phyloP scores from a whole-genome alignment of 1,140 invertebrate genomes.

The Drosophila persimilis region DNA sequence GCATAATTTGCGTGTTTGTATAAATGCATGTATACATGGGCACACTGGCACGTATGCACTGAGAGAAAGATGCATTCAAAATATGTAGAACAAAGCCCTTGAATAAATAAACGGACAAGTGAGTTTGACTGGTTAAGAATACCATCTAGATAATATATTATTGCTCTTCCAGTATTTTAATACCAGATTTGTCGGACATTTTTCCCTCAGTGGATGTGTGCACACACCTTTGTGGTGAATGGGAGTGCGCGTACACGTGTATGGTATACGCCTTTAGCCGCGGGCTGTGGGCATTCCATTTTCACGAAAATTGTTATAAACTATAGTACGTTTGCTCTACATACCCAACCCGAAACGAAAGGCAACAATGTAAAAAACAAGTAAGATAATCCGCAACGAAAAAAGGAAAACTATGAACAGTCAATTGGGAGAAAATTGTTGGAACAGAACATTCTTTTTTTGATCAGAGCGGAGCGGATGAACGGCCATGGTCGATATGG shows the following conservation, averaged over 20 bases:
- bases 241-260: constrained; percentile 10
- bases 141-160: too few species aligned
- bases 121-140: background rate
- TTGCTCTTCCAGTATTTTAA: too few species aligned
- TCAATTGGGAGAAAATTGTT: constrained; percentile 43
- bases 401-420: constrained; percentile 18
- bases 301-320: constrained; percentile 68
- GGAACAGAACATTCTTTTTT: background rate
- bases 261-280: constrained; percentile 26
- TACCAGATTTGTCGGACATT: too few species aligned
- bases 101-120: background rate
- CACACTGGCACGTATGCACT: constrained; percentile 14
- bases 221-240: background rate
- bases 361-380: constrained; percentile 28
- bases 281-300: constrained; percentile 70
- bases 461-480: constrained; percentile 9
- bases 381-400: constrained; percentile 20
- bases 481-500: constrained; percentile 9
- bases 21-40: constrained; percentile 49
- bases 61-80: background rate
- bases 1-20: constrained; percentile 80
- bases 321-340: constrained; percentile 43
- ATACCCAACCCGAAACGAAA: constrained; percentile 38
- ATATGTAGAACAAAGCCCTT: background rate
- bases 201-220: background rate